A percentile compares a stretch with the other conserved stretches of the same genome.
phyloP scores from a whole-genome alignment of 2,797 vertebrate species.

The Sebastes vulpes region DNA sequence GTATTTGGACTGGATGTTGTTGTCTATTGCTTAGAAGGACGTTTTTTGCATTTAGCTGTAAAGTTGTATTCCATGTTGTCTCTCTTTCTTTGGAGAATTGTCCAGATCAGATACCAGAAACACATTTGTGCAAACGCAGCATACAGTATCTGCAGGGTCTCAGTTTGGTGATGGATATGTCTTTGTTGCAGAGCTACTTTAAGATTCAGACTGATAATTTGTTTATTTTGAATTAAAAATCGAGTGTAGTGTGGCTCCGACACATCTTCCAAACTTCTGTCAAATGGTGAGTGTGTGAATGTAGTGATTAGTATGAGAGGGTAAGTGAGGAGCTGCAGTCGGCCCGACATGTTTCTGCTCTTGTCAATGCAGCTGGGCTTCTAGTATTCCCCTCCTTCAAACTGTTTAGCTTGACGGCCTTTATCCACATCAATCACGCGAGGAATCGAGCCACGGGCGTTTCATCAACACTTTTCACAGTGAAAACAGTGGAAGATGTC shows the following conservation, averaged over 20 bases:
- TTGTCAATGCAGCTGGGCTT: conserved; percentile 73
- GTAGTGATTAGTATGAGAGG: conserved; percentile 38
- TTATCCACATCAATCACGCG: conserved; percentile 70
- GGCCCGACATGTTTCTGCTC: conserved; percentile 42
- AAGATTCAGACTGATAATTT: conserved; percentile 7
- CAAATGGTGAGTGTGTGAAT: conserved; percentile 27
- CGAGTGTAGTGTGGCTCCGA: neutral
- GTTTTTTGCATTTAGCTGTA: neutral
- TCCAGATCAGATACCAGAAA: neutral
- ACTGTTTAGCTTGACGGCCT: conserved; percentile 78
- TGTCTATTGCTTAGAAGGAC: neutral
- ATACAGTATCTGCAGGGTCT: neutral
- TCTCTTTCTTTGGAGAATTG: neutral
- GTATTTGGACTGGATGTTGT: neutral
- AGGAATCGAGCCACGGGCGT: conserved; percentile 60
- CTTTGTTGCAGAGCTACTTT: neutral
- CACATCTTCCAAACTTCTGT: conserved; percentile 41
- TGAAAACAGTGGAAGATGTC: conserved; percentile 66
- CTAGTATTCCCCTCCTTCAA: conserved; percentile 70
- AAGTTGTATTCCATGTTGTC: neutral
- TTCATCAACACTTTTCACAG: conserved; percentile 59
- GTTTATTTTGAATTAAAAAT: conserved; percentile 23
- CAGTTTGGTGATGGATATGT: neutral
- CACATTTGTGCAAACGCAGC: neutral
- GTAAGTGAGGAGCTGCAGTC: conserved; percentile 45